Evolutionary conservation across 2,888 invertebrate genomes (phyloP), one percentile per base, ranked within the genome.

Genomic region (Taphrorychus bicolor): DNA sequence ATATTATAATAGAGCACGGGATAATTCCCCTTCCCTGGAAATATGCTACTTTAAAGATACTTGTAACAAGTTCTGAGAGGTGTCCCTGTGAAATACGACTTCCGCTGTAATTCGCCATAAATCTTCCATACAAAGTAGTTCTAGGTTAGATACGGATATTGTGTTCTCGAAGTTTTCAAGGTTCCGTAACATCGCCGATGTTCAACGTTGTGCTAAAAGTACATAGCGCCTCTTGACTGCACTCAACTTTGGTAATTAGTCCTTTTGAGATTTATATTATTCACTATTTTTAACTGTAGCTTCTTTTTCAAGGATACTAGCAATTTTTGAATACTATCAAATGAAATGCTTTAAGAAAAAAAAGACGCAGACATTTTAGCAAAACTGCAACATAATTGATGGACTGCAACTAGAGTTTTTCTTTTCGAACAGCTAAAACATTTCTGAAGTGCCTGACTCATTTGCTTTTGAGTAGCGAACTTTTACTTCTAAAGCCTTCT

Each of bases 221-320:
- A 59, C 66, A 67, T 60, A 63, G 60, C 60, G 54, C 66, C 59
- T 70, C 67, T 71, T 69, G 58, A 48, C 66, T 51, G 68, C 62
- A 67, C 51, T 51, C 71, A 73, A 73, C 71, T 73, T 73, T 68
- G 54, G 71, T 72, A 72, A 73, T 73, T 73, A 71, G 71, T 67
- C 70, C 72, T 62, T 32, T 32, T 9, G 40, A 32, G 40, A 32
- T 14, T 56, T 56, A 16, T 56, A 32, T 56, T 56, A 3, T 40
- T 7, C 18, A 51, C 19, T 51, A 17, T 7, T 18, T 45, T 45
- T 18, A 45, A 11, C 18, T 7, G 18, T 45, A 11, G 5, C 45
- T 7, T n/a, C 45, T 7, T 3, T n/a, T n/a, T 45, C 18, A 17
- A n/a, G n/a, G n/a, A n/a, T n/a, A n/a, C n/a, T n/a, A n/a, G n/a